phyloP scores from a whole-genome alignment of 2,113 vertebrate genomes.

The Scomber scombrus region DNA sequence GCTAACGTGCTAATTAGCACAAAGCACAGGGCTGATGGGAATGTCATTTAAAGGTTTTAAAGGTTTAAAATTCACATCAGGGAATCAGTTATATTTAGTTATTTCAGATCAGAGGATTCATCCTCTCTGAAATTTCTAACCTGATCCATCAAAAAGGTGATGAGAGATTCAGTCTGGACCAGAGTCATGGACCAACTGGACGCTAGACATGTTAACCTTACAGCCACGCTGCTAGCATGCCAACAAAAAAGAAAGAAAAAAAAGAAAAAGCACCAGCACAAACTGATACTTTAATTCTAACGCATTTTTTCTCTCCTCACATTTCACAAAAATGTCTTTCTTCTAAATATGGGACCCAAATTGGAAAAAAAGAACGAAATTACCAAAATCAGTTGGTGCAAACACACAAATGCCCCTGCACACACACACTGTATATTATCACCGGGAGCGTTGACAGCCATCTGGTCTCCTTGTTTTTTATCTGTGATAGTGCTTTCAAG shows the following conservation, averaged over 20 bases:
- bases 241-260: no score
- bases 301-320: neutral
- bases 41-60: neutral
- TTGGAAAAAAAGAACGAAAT: neutral
- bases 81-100: no score
- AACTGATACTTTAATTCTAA: no score
- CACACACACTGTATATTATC: neutral
- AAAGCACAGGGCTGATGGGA: neutral
- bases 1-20: neutral
- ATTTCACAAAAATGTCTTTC: neutral
- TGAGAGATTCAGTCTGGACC: neutral
- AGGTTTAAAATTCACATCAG: neutral
- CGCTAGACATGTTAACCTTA: no score
- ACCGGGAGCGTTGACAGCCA: constrained; percentile 10
- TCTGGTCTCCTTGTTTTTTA: constrained; percentile 31
- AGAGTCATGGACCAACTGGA: no score
- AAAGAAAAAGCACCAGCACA: no score
- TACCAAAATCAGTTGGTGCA: neutral
- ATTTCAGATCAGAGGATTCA: no score
- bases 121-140: neutral
- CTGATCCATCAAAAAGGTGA: neutral
- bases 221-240: no score
- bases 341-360: neutral
- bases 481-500: neutral
- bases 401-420: neutral